Evolutionary conservation across 2,888 invertebrate species (phyloP).

Genomic region (Uropetala carovei): DNA sequence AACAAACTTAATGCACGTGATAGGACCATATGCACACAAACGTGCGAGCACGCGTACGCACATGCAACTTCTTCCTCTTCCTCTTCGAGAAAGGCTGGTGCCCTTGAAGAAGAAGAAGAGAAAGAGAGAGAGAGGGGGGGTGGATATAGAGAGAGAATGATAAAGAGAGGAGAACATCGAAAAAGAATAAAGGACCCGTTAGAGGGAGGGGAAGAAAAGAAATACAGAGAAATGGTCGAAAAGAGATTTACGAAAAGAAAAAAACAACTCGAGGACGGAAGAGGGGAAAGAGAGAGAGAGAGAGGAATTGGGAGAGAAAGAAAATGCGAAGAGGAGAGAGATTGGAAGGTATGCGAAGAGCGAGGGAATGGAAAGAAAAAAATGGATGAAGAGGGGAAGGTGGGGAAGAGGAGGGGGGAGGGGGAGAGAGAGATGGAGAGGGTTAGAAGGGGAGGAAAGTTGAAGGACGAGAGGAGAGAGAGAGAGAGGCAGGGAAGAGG

Average conservation of each 20-base stretch:
- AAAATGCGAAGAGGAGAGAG: not conserved
- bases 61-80: constrained; percentile 11
- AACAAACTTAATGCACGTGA: not conserved
- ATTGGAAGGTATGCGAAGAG: not conserved
- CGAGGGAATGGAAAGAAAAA: not conserved
- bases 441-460: not conserved
- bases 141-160: not conserved
- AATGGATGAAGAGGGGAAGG: not conserved
- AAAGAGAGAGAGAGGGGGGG: no score
- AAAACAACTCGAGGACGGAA: not conserved
- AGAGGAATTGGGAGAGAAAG: no score
- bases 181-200: not conserved
- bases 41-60: not conserved
- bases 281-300: not conserved
- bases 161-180: not conserved
- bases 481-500: no score
- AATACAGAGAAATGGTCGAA: not conserved
- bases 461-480: not conserved
- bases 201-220: not conserved
- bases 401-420: no score
- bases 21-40: constrained; percentile 11
- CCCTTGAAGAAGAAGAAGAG: not conserved
- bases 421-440: not conserved
- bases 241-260: no score
- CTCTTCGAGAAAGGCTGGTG: not conserved